Percentiles rank a stretch among this genome's conserved stretches.
phyloP scores from a whole-genome alignment of 2,888 invertebrate genomes.

The Athetis lepigone region DNA sequence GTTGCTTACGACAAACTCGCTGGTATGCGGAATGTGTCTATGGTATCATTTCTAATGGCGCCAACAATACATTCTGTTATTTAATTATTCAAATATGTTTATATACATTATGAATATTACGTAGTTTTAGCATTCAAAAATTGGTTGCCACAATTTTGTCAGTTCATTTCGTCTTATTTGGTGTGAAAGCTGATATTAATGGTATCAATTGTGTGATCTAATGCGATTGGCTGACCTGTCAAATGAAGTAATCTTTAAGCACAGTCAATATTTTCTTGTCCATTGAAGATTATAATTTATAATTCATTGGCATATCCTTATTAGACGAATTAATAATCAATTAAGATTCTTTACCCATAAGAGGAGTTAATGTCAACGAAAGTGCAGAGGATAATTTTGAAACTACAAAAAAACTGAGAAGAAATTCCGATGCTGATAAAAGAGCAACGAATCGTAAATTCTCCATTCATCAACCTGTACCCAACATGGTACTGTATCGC shows the following conservation, averaged over 20 bases:
- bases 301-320: conserved; percentile 29
- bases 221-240: conserved; percentile 23
- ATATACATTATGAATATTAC: conserved; percentile 66
- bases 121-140: conserved; percentile 49
- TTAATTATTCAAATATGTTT: conserved; percentile 72
- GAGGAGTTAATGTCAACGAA: conserved; percentile 19
- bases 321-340: conserved; percentile 29
- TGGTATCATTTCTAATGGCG: conserved; percentile 72
- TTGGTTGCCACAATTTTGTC: conserved; percentile 43
- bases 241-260: conserved; percentile 50
- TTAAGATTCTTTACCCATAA: conserved; percentile 16
- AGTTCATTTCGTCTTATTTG: conserved; percentile 32
- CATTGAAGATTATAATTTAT: conserved; percentile 29
- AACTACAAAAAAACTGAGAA: conserved; percentile 17
- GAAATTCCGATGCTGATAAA: conserved; percentile 44
- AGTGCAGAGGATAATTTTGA: conserved; percentile 10
- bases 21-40: conserved; percentile 65
- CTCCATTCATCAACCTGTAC: conserved; percentile 80
- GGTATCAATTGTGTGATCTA: conserved; percentile 43
- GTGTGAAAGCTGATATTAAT: conserved; percentile 55
- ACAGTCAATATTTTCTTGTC: conserved; percentile 12
- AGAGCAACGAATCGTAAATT: conserved; percentile 55
- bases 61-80: conserved; percentile 72
- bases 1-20: conserved; percentile 68
- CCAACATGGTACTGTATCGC: conserved; percentile 79